Conservation (phyloP, 2,888 invertebrate genomes). For the Drosophila sordidula region DNA sequence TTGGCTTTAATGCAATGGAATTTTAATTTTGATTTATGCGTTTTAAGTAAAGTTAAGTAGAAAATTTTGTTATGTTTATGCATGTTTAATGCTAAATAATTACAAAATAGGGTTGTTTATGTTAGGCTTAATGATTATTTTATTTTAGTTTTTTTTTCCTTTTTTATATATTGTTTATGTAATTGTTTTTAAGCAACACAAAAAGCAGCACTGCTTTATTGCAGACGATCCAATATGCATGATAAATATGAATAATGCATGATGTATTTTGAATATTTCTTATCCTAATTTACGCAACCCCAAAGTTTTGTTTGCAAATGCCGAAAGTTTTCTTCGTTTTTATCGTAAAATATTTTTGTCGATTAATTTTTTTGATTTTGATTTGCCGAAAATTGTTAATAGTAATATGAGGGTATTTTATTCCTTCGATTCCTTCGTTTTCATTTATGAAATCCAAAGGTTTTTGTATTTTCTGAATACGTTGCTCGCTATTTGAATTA, state of each 20-base stretch:
- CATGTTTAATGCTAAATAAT: slow-evolving; percentile 64
- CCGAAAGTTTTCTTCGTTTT: slow-evolving; percentile 42
- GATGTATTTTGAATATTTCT: slow-evolving; percentile 43
- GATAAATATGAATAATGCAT: slow-evolving; percentile 44
- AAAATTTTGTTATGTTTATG: slow-evolving; percentile 67
- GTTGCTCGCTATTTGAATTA: slow-evolving; percentile 64
- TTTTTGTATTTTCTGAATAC: slow-evolving; percentile 16
- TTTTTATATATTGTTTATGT: neutral
- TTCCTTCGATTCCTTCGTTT: slow-evolving; percentile 21
- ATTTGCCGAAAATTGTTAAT: slow-evolving; percentile 67
- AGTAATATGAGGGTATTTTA: slow-evolving; percentile 4
- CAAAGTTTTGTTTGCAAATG: slow-evolving; percentile 25
- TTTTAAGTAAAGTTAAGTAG: slow-evolving; percentile 74
- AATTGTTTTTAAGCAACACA: slow-evolving; percentile 39
- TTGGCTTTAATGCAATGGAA: slow-evolving; percentile 44
- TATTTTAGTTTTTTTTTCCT: neutral
- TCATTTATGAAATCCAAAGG: slow-evolving; percentile 57
- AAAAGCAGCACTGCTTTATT: slow-evolving; percentile 37
- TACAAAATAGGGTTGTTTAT: slow-evolving; percentile 54
- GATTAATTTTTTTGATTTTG: slow-evolving; percentile 70
- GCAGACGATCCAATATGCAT: slow-evolving; percentile 44
- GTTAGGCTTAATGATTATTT: slow-evolving; percentile 40
- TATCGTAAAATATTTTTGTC: slow-evolving; percentile 20
- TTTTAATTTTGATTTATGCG: slow-evolving; percentile 74
- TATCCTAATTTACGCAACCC: slow-evolving; percentile 42